Conservation (phyloP, 2,888 invertebrate species). For the Agrochola lota region DNA sequence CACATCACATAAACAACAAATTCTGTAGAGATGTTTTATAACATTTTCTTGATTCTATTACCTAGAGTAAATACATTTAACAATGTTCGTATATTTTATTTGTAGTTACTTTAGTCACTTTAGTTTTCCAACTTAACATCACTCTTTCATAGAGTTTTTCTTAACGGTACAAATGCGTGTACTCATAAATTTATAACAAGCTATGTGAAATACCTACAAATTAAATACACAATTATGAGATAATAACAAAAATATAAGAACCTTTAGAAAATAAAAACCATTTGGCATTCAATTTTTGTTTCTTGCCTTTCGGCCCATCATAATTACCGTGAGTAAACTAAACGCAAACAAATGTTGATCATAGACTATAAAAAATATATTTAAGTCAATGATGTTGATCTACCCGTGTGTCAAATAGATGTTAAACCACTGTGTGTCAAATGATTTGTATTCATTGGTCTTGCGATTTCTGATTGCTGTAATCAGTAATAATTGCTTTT, state of each 20-base stretch:
- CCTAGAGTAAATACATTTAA: not conserved
- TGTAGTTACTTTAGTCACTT: not conserved
- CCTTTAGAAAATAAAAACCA: not conserved
- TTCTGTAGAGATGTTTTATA: too few relatives aligned
- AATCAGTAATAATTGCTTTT: slow-evolving; percentile 41
- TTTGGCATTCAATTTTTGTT: too few relatives aligned
- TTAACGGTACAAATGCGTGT: slow-evolving; percentile 62
- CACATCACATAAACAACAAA: not conserved
- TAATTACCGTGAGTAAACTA: not conserved
- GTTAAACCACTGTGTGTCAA: slow-evolving; percentile 5
- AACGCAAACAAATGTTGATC: slow-evolving; percentile 24
- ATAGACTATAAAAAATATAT: too few relatives aligned
- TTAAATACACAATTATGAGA: not conserved
- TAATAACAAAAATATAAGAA: not conserved
- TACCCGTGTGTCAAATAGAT: not conserved
- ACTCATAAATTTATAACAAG: not conserved
- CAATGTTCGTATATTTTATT: not conserved
- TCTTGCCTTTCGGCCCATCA: not conserved
- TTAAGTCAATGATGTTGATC: too few relatives aligned
- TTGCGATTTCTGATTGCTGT: slow-evolving; percentile 30
- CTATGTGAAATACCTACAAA: too few relatives aligned
- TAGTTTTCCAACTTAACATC: slow-evolving; percentile 23
- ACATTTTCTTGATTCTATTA: not conserved
- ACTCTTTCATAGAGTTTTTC: slow-evolving; percentile 62
- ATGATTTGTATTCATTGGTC: slow-evolving; percentile 2